A percentile compares a stretch with the other conserved stretches of the same genome.
Evolutionary conservation across 2,113 vertebrate species (phyloP).

Genomic region (Silurus meridionalis): DNA sequence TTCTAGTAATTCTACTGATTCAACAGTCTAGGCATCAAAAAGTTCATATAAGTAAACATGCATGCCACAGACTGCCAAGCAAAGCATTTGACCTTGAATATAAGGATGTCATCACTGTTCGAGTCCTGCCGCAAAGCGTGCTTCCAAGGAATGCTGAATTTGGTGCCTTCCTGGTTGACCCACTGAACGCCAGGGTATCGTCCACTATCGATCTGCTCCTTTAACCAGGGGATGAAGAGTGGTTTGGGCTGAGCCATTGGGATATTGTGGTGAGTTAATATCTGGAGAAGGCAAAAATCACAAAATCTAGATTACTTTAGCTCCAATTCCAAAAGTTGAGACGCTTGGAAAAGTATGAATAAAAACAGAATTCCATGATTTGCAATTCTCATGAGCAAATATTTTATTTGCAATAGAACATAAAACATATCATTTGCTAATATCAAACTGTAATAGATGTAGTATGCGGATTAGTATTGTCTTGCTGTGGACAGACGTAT

Average conservation of each 20-base stretch:
- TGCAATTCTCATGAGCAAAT: too few relatives aligned
- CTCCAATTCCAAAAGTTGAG: too few relatives aligned
- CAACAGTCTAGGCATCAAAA: background rate
- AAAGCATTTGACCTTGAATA: slow-evolving; percentile 75
- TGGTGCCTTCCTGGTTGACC: slow-evolving; percentile 65
- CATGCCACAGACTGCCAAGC: background rate
- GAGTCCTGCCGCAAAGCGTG: slow-evolving; percentile 80
- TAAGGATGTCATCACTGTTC: slow-evolving; percentile 70
- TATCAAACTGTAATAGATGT: too few relatives aligned
- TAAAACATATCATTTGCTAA: too few relatives aligned
- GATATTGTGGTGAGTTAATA: background rate
- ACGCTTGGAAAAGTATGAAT: too few relatives aligned
- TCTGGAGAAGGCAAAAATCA: background rate
- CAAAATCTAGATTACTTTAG: background rate
- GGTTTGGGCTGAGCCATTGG: slow-evolving; percentile 76
- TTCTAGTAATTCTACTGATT: background rate
- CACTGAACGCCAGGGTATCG: slow-evolving; percentile 78
- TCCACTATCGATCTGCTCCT: slow-evolving; percentile 67
- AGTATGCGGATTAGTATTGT: too few relatives aligned
- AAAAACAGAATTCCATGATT: too few relatives aligned
- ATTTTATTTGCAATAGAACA: too few relatives aligned
- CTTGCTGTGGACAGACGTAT: too few relatives aligned
- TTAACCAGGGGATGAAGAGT: slow-evolving; percentile 81
- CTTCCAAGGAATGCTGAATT: slow-evolving; percentile 86
- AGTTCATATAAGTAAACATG: too few relatives aligned